Percentiles rank a stretch among this genome's conserved stretches.
Evolutionary conservation across 2,888 invertebrate genomes (phyloP).

Genomic region (Mesorhabditis spiculigera): DNA sequence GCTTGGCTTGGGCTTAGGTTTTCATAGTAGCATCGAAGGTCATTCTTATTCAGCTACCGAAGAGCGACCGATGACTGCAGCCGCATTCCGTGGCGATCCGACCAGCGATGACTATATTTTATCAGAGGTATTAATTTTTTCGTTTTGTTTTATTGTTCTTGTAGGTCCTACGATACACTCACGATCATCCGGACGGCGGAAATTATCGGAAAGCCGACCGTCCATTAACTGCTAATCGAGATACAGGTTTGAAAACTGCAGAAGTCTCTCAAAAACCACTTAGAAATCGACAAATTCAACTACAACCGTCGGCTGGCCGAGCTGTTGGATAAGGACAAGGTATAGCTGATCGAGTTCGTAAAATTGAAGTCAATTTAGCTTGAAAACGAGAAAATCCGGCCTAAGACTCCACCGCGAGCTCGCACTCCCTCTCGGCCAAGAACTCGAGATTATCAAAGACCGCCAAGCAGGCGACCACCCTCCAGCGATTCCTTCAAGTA

Average conservation of each 20-base stretch:
- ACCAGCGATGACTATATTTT: slow-evolving; percentile 1
- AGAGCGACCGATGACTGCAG: not conserved
- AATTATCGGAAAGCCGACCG: not conserved
- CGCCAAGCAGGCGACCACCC: too few relatives aligned
- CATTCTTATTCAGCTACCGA: too few relatives aligned
- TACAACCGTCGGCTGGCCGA: not conserved
- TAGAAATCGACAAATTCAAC: not conserved
- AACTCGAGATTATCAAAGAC: too few relatives aligned
- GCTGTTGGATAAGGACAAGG: too few relatives aligned
- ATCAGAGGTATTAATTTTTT: not conserved
- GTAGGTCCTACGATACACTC: not conserved
- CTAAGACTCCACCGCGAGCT: too few relatives aligned
- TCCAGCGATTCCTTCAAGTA: too few relatives aligned
- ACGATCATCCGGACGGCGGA: slow-evolving; percentile 3
- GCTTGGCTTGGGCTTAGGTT: too few relatives aligned
- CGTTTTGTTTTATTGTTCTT: not conserved
- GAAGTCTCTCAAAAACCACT: not conserved
- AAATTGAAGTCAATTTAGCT: too few relatives aligned
- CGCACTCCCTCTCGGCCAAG: too few relatives aligned
- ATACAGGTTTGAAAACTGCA: not conserved
- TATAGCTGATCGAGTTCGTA: too few relatives aligned
- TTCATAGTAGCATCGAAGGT: too few relatives aligned
- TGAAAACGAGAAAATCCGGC: too few relatives aligned
- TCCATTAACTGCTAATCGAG: not conserved
- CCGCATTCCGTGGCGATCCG: not conserved